These are phyloP conservation scores for Cryptophagus acutangulus DNA, from an alignment of 2,888 invertebrate species.

Conservation along the genomic window DNA sequence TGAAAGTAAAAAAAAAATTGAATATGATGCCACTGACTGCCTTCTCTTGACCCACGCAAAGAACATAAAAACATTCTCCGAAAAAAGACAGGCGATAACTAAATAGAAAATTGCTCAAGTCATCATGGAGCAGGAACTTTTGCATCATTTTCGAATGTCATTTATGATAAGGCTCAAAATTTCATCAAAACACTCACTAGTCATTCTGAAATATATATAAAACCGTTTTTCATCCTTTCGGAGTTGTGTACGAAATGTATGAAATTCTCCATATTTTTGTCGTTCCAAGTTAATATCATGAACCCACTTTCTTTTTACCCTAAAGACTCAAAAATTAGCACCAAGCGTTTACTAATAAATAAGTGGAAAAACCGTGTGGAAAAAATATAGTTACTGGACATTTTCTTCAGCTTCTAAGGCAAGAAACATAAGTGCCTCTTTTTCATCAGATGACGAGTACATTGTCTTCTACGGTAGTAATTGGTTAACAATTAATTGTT, in stretches of 20 bases:
- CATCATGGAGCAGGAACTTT: constrained; percentile 7
- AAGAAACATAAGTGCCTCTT: too few relatives aligned
- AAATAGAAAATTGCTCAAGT: constrained; percentile 4
- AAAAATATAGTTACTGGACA: too few relatives aligned
- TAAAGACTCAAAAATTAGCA: too few relatives aligned
- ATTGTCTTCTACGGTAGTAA: too few relatives aligned
- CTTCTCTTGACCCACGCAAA: constrained; percentile 1
- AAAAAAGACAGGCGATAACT: constrained; percentile 2
- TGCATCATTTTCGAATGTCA: constrained; percentile 8
- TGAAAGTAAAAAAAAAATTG: constrained; percentile 6
- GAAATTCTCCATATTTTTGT: constrained; percentile 3
- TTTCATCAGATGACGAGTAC: too few relatives aligned
- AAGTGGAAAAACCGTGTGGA: too few relatives aligned
- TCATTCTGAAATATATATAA: constrained; percentile 16
- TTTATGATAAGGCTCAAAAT: constrained; percentile 8
- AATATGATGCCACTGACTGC: constrained; percentile 3
- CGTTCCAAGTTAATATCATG: constrained; percentile 2
- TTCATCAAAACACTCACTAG: constrained; percentile 13
- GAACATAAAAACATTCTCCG: constrained; percentile 2
- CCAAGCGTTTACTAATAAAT: too few relatives aligned
- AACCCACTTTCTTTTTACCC: too few relatives aligned
- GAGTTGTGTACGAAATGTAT: neutral
- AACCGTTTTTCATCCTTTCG: constrained; percentile 6
- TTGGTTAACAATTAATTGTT: too few relatives aligned
- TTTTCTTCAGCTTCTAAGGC: too few relatives aligned